Evolutionary conservation across 2,888 invertebrate species (phyloP), one percentile per base, ranked within the genome.

Genomic region (Cheilosia variabilis): DNA sequence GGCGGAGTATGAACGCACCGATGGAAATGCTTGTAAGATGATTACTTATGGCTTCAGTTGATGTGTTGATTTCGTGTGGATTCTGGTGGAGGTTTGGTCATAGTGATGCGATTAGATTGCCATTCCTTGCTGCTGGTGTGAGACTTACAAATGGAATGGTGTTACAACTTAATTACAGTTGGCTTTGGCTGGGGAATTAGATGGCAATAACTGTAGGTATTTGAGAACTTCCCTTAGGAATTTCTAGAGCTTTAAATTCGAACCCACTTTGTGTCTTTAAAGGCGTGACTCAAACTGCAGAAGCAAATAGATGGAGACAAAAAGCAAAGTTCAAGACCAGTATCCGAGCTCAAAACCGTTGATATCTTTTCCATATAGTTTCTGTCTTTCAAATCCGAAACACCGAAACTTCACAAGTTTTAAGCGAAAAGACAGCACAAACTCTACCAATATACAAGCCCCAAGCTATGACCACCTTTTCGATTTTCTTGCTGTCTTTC

Each of bases 31-130:
- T n/a, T 63, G 71, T 50, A 66, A 66, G 66, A 41, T 41, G 58
- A 72, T 72, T 73, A 72, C 37, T 58, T 65, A 58, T 31, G 41
- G 7, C 27, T 17, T 34, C 47, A 2, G 47, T 47, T 76, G 31
- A 17, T 65, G 63, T 72, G 69, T 50, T 50, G 47, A 60, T 60
- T 60, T 71, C 15, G 47, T 13, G 17, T 24, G 52, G 58, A 50
- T 52, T 71, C 27, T 17, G 24, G 17, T 55, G 19, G 60, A 52
- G 15, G 22, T 41, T 77, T 62, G 52, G 66, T 68, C 43, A 31
- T 43, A 41, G 43, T 17, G 24, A 17, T n/a, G 53, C 27, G 53
- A 68, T 68, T 55, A 43, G 17, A 55, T 19, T 55, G 53, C 0
- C 24, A 31, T 27, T 43, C 27, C 7, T 31, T 63, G 10, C 13